phyloP scores from a whole-genome alignment of 2,888 invertebrate genomes.

The Euplexia lucipara region DNA sequence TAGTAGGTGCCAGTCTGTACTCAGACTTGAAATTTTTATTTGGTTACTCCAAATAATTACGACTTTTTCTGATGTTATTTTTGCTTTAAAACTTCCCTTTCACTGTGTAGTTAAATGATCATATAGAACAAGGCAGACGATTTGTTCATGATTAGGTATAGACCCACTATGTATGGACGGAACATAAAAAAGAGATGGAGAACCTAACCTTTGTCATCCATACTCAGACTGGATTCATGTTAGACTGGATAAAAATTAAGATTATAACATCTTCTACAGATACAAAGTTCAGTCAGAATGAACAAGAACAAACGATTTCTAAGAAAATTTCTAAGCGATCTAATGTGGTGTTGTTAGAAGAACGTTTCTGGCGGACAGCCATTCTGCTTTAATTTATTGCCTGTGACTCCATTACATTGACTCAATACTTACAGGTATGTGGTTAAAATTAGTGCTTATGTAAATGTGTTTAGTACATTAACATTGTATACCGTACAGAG shows the following conservation, averaged over 20 bases:
- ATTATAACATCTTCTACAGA: constrained; percentile 7
- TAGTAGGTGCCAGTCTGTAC: too few relatives aligned
- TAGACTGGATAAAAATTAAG: constrained; percentile 4
- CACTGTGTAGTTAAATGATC: too few relatives aligned
- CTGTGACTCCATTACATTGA: constrained; percentile 61
- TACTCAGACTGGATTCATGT: constrained; percentile 8
- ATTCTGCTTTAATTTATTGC: constrained; percentile 53
- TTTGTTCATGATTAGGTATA: not conserved
- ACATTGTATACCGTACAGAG: constrained; percentile 23
- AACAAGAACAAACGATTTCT: constrained; percentile 47
- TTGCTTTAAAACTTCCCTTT: too few relatives aligned
- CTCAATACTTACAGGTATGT: constrained; percentile 53
- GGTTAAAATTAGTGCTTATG: constrained; percentile 57
- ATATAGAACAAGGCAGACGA: not conserved
- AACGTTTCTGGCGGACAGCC: constrained; percentile 61
- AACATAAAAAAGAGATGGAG: not conserved
- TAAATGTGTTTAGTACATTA: constrained; percentile 27
- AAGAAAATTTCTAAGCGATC: constrained; percentile 44
- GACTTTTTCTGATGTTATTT: too few relatives aligned
- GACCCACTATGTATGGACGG: too few relatives aligned
- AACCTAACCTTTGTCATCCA: not conserved
- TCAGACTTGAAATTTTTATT: too few relatives aligned
- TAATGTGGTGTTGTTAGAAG: constrained; percentile 49
- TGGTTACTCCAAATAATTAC: too few relatives aligned
- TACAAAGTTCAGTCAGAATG: constrained; percentile 13